Conservation (phyloP, 2,888 invertebrate genomes). For the Diadegma fenestrale region DNA sequence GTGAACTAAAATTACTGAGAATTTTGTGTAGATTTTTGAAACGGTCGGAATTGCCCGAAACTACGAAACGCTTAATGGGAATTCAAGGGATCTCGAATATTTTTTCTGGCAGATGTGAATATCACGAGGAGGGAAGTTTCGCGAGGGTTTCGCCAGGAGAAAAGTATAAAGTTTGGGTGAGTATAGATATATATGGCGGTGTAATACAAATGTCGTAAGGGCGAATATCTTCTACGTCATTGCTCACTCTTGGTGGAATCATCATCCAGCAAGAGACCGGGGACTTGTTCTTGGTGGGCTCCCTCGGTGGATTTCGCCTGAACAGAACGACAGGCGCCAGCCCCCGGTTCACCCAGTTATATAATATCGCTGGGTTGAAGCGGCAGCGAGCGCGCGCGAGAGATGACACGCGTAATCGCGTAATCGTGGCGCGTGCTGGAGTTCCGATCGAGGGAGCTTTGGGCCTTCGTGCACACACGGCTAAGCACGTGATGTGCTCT, state of each 20-base stretch:
- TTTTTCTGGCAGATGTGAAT: slow-evolving; percentile 60
- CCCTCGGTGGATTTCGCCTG: slow-evolving; percentile 45
- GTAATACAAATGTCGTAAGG: slow-evolving; percentile 59
- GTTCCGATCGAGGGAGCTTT: slow-evolving; percentile 83
- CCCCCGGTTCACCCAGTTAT: slow-evolving; percentile 19
- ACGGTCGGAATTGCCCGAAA: background rate
- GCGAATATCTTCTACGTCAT: slow-evolving; percentile 75
- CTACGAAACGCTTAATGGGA: background rate
- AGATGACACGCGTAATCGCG: slow-evolving; percentile 85
- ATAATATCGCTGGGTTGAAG: slow-evolving; percentile 50
- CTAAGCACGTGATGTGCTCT: slow-evolving; percentile 73
- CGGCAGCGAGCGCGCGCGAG: slow-evolving; percentile 64
- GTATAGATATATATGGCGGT: background rate
- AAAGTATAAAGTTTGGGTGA: background rate
- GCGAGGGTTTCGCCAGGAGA: slow-evolving; percentile 33
- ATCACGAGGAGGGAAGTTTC: slow-evolving; percentile 35
- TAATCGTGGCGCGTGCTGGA: slow-evolving; percentile 85
- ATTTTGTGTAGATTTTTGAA: background rate
- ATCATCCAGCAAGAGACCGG: slow-evolving; percentile 35
- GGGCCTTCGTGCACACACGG: slow-evolving; percentile 75
- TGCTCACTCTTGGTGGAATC: slow-evolving; percentile 65
- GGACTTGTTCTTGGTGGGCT: slow-evolving; percentile 33
- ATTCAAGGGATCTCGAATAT: slow-evolving; percentile 19
- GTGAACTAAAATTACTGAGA: background rate
- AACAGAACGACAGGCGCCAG: slow-evolving; percentile 43